Conservation (phyloP, 2,113 vertebrate species). For the Dromiciops gliroides region DNA sequence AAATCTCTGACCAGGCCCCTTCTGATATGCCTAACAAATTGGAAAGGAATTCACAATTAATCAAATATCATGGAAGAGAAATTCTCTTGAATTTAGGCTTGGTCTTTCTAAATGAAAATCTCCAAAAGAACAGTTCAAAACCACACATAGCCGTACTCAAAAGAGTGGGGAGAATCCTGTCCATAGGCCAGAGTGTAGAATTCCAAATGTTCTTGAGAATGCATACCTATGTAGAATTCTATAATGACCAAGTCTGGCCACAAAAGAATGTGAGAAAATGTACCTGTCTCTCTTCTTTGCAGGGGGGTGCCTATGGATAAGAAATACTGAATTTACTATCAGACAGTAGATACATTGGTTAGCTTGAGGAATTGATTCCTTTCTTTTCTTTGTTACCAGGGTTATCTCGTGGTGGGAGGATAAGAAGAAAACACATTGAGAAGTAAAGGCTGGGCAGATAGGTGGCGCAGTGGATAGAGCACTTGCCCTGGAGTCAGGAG, state of each 20-base stretch:
- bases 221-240: neutral
- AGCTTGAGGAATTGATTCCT: neutral
- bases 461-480: no score
- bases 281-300: neutral
- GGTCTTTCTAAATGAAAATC: slow-evolving; percentile 55
- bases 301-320: neutral
- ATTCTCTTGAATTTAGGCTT: slow-evolving; percentile 35
- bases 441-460: no score
- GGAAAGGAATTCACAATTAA: slow-evolving; percentile 5
- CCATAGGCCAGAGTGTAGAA: neutral
- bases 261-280: neutral
- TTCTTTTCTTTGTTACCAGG: neutral
- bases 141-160: neutral
- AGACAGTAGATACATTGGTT: neutral
- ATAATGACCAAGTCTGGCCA: neutral
- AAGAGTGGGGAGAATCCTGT: neutral
- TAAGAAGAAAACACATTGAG: neutral
- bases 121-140: slow-evolving; percentile 3
- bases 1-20: slow-evolving; percentile 25
- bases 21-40: slow-evolving; percentile 38
- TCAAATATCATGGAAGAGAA: neutral
- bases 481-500: no score
- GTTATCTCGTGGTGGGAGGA: neutral
- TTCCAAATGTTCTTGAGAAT: neutral
- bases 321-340: neutral